Evolutionary conservation across 1,140 invertebrate genomes (phyloP).

Genomic region (Aphelenchoides avenae): DNA sequence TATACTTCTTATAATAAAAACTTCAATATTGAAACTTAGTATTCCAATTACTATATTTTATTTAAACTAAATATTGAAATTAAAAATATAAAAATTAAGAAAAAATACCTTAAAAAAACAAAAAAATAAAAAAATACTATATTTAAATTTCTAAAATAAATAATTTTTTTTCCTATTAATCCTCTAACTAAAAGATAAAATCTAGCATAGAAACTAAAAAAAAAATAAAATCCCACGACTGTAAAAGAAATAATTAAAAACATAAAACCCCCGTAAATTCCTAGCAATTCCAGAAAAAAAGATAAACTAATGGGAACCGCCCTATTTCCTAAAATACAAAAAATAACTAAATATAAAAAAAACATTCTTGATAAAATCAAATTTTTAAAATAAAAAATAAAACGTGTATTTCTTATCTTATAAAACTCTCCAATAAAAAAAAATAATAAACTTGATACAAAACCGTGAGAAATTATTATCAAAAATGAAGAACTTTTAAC

Average conservation of each 20-base stretch:
- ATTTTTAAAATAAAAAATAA: constrained; percentile 22
- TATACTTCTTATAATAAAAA: constrained; percentile 15
- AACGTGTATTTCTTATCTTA: constrained; percentile 17
- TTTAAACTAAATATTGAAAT: constrained; percentile 13
- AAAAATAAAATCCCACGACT: no score
- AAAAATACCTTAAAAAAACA: constrained; percentile 18
- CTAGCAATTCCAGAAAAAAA: constrained; percentile 29
- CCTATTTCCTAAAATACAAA: constrained; percentile 31
- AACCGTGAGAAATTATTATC: constrained; percentile 33
- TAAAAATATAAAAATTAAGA: constrained; percentile 26
- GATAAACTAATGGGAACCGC: constrained; percentile 28
- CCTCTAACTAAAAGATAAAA: constrained; percentile 12
- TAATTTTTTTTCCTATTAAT: constrained; percentile 5
- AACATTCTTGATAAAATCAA: constrained; percentile 13
- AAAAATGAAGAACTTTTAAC: constrained; percentile 7
- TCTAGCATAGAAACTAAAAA: constrained; percentile 30
- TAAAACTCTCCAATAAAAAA: constrained; percentile 30
- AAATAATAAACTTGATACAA: constrained; percentile 34
- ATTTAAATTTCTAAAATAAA: constrained; percentile 8
- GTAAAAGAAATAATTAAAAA: constrained; percentile 25
- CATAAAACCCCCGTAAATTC: constrained; percentile 22
- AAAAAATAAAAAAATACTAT: constrained; percentile 8
- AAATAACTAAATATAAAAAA: constrained; percentile 31
- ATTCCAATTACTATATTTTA: constrained; percentile 14
- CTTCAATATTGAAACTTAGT: constrained; percentile 15